phyloP scores from a whole-genome alignment of 2,888 invertebrate genomes.

The Chrysolina oricalcia region DNA sequence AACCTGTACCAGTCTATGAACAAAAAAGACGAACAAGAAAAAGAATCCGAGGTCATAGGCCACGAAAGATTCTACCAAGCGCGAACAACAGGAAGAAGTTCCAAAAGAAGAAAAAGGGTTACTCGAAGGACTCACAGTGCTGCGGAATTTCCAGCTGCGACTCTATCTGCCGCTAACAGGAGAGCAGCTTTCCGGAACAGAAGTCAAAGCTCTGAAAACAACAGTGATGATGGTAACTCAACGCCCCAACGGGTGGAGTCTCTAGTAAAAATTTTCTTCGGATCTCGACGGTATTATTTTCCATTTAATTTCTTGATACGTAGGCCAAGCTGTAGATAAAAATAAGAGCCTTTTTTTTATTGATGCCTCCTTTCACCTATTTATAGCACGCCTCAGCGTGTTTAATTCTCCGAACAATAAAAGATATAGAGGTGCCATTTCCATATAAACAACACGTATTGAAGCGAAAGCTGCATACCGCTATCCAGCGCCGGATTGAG shows the following conservation, averaged over 20 bases:
- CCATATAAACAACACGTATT: too few relatives aligned
- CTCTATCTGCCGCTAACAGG: constrained; percentile 78
- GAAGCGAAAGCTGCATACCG: too few relatives aligned
- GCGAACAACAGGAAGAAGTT: constrained; percentile 73
- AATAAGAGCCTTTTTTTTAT: too few relatives aligned
- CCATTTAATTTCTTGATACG: background rate
- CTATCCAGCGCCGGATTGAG: too few relatives aligned
- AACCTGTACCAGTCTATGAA: constrained; percentile 83
- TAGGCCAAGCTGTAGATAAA: background rate
- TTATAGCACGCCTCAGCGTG: too few relatives aligned
- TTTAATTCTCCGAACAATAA: too few relatives aligned
- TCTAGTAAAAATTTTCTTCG: constrained; percentile 82
- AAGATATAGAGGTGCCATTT: too few relatives aligned
- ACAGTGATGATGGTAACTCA: constrained; percentile 71
- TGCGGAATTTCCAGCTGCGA: constrained; percentile 78
- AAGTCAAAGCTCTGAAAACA: constrained; percentile 79
- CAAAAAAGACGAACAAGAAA: constrained; percentile 73
- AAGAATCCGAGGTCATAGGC: constrained; percentile 81
- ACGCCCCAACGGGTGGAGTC: constrained; percentile 82
- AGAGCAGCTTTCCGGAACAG: constrained; percentile 77
- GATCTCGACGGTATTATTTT: constrained; percentile 58
- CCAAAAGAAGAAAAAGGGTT: constrained; percentile 73
- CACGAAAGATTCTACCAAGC: constrained; percentile 88
- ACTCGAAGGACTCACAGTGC: constrained; percentile 80
- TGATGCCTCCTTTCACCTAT: too few relatives aligned